phyloP scores from a whole-genome alignment of 2,888 invertebrate species.

The Erannis defoliaria region DNA sequence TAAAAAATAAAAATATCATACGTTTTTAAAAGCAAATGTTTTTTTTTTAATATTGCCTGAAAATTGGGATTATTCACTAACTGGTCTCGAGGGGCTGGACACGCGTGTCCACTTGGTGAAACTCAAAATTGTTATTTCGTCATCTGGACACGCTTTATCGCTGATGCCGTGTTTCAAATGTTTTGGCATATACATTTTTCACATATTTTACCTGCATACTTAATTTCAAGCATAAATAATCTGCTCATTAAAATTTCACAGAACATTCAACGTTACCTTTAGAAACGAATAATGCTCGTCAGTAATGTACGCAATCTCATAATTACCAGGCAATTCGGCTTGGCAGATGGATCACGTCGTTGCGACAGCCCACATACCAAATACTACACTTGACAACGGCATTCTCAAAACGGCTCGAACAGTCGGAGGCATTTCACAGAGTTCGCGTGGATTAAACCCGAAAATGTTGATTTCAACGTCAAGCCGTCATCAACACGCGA shows the following conservation, averaged over 20 bases:
- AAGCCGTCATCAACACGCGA: constrained; percentile 24
- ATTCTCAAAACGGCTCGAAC: constrained; percentile 9
- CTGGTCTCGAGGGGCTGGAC: no score
- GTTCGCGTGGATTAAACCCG: constrained; percentile 19
- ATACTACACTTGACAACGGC: constrained; percentile 8
- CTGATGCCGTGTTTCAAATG: no score
- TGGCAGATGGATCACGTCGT: neutral
- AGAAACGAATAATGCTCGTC: constrained; percentile 5
- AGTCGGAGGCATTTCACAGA: constrained; percentile 13
- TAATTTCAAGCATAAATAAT: no score
- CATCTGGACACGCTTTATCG: no score
- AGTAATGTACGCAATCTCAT: constrained; percentile 20
- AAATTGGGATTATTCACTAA: no score
- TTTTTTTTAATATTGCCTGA: no score
- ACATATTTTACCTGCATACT: no score
- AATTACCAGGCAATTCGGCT: constrained; percentile 10
- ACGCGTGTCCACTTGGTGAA: no score
- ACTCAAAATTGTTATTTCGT: no score
- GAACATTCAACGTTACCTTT: constrained; percentile 9
- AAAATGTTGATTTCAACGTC: constrained; percentile 24
- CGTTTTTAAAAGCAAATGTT: no score
- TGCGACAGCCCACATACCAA: constrained; percentile 8
- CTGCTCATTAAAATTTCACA: constrained; percentile 12
- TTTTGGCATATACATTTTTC: no score
- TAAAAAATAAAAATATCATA: no score